These are phyloP conservation scores for Patella pellucida DNA, from an alignment of 2,888 invertebrate genomes.

Conservation along the genomic window DNA sequence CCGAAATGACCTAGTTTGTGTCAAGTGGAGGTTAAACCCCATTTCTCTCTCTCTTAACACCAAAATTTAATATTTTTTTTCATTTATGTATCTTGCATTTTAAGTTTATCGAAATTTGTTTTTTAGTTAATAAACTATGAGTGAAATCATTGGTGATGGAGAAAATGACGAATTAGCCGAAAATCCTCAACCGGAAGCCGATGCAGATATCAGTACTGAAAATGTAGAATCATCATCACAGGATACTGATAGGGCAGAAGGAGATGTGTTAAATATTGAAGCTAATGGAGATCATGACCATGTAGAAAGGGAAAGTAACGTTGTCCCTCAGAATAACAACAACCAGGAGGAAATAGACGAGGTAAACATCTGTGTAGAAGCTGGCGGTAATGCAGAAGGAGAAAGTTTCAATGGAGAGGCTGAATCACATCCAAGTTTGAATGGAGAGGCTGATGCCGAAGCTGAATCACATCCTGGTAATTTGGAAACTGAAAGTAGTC, in stretches of 20 bases:
- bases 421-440: not conserved
- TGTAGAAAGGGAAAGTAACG: not conserved
- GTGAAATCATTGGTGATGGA: conserved; percentile 1
- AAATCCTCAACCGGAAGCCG: conserved; percentile 43
- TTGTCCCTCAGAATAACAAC: not conserved
- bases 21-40: too few relatives aligned
- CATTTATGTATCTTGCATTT: too few relatives aligned
- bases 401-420: not conserved
- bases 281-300: not conserved
- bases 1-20: too few relatives aligned
- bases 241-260: too few relatives aligned
- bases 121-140: not conserved
- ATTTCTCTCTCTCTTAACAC: too few relatives aligned
- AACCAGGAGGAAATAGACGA: conserved; percentile 2
- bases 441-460: not conserved
- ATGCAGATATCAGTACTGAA: conserved; percentile 23
- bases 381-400: conserved; percentile 21
- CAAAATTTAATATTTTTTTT: too few relatives aligned
- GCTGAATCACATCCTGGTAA: not conserved
- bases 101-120: too few relatives aligned
- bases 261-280: not conserved
- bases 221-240: not conserved
- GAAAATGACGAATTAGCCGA: conserved; percentile 30
- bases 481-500: conserved; percentile 7
- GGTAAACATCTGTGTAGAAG: conserved; percentile 5